Base-by-base conservation (phyloP, 2,888 invertebrate species). In the Clusia tigrina region DNA sequence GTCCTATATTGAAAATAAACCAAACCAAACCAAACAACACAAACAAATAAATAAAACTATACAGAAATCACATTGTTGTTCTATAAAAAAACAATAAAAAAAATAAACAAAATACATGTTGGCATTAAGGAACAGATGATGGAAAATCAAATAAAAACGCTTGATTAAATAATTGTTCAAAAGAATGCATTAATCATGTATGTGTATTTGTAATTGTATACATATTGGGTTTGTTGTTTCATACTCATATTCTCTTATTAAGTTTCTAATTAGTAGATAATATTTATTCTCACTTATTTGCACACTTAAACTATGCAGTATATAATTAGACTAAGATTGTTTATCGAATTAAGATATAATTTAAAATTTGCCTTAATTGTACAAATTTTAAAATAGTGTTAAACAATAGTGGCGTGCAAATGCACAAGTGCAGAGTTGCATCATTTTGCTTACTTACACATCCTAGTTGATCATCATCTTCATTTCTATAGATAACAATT, bases 161-260 rank as follows among this genome's bases (percentile, higher is more conserved):
- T 22, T 22, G 22, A 37, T 20, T 38, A 17, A 20, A n/a, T 42
- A 15, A 10, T 55, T 55, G n/a, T 55, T 18, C 53, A 15, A 24
- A 53, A 53, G 32, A 37, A 20, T 38, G 55, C 55, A 37, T 20
- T 55, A 55, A 37, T 22, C 18, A 20, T 55, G 20, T 55, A 37
- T 24, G 52, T 52, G 25, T 54, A 58, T 62, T 60, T 62, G 62
- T 62, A 62, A 62, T 58, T 62, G 62, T 51, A 58, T 46, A 54
- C 42, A 42, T 42, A 42, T 42, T 42, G n/a, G n/a, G n/a, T n/a
- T n/a, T n/a, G n/a, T n/a, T n/a, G n/a, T n/a, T n/a, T n/a, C n/a
- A n/a, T n/a, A n/a, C n/a, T n/a, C n/a, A n/a, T n/a, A n/a, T n/a
- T n/a, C n/a, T n/a, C 6, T 32, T 32, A 32, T 9, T 32, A 10